Evolutionary conservation across 1,140 invertebrate species (phyloP).

Genomic region (Magallana angulata): DNA sequence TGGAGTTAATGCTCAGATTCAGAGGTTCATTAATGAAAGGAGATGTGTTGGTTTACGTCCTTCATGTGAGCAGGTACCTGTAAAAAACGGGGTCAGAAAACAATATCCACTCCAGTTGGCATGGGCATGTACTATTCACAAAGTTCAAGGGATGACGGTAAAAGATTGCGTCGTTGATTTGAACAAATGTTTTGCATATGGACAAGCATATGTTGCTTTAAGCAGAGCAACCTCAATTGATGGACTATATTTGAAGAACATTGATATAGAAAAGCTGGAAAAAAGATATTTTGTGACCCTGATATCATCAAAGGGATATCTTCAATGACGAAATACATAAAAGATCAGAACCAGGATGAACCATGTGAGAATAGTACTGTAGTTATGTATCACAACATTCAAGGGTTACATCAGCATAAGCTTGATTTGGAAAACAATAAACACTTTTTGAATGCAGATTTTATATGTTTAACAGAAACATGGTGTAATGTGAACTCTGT

Average conservation of each 20-base stretch:
- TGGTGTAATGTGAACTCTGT: not conserved
- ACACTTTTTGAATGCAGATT: not conserved
- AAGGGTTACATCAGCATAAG: not conserved
- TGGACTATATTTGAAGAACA: constrained; percentile 33
- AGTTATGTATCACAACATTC: constrained; percentile 22
- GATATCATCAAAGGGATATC: not conserved
- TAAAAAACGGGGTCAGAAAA: not conserved
- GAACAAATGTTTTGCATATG: not conserved
- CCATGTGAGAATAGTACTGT: too few species aligned
- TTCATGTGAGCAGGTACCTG: too few species aligned
- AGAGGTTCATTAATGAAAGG: too few species aligned
- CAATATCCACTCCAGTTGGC: constrained; percentile 54
- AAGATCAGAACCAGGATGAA: not conserved
- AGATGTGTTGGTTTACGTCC: too few species aligned
- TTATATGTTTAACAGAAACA: constrained; percentile 11
- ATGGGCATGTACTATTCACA: constrained; percentile 60
- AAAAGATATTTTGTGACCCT: not conserved
- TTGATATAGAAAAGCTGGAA: not conserved
- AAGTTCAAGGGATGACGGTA: constrained; percentile 56
- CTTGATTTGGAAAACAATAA: not conserved
- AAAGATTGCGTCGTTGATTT: constrained; percentile 29
- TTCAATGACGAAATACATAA: not conserved
- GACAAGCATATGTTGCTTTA: constrained; percentile 8
- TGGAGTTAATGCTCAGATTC: too few species aligned
- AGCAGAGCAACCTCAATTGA: constrained; percentile 49